phyloP scores from a whole-genome alignment of 2,113 vertebrate genomes.

The Glareola pratincola region DNA sequence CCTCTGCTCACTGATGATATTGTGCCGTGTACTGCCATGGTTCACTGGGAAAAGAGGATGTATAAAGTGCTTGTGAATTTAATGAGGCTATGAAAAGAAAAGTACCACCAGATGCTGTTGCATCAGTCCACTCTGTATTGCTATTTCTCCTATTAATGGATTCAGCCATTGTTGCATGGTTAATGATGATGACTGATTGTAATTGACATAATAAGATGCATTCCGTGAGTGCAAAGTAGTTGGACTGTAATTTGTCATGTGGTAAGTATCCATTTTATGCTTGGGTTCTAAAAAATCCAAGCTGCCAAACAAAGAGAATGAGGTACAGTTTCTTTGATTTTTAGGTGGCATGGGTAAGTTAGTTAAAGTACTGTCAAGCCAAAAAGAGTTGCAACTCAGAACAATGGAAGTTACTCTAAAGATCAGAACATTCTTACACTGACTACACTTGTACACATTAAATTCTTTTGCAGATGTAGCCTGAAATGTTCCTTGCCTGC shows the following conservation, averaged over 20 bases:
- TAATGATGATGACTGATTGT: not conserved
- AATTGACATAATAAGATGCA: not conserved
- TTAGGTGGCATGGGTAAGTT: not conserved
- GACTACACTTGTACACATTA: not conserved
- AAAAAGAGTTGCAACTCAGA: not conserved
- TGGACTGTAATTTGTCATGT: not conserved
- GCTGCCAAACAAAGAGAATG: not conserved
- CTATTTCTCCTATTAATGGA: not conserved
- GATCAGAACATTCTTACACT: not conserved
- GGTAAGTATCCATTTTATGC: not conserved
- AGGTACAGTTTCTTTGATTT: not conserved
- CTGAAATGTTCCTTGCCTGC: conserved; percentile 25
- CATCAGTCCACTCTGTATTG: not conserved
- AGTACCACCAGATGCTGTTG: not conserved
- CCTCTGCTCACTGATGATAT: not conserved
- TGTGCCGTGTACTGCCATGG: not conserved
- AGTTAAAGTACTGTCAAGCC: not conserved
- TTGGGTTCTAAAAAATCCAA: not conserved
- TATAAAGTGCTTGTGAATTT: not conserved
- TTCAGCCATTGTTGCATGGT: not conserved
- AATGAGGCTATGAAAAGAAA: not conserved
- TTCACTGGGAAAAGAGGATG: not conserved
- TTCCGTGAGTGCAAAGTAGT: not conserved
- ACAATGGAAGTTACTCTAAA: not conserved
- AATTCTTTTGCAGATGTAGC: conserved; percentile 7